Conservation (phyloP, 2,888 invertebrate genomes). For the Hybos culiciformis region DNA sequence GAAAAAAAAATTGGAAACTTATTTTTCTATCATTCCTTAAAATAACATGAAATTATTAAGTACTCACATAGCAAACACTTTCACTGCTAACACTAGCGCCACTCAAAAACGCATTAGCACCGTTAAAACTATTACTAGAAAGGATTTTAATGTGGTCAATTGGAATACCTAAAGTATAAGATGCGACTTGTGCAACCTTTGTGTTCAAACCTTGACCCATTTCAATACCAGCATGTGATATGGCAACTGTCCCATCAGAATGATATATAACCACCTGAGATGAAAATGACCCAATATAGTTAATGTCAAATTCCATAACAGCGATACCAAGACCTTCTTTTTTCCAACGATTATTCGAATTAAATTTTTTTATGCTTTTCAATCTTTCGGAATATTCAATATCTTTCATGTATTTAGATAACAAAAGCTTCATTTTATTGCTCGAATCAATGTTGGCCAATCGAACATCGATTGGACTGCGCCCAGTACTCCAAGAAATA, state of each 20-base stretch:
- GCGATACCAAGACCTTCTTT: conserved; percentile 59
- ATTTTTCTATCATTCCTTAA: not conserved
- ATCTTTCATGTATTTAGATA: conserved; percentile 38
- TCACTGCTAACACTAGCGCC: conserved; percentile 64
- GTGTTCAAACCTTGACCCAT: conserved; percentile 71
- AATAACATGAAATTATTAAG: conserved; percentile 1
- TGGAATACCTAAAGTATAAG: conserved; percentile 53
- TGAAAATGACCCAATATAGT: conserved; percentile 39
- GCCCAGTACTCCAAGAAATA: conserved; percentile 40
- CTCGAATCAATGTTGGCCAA: conserved; percentile 38
- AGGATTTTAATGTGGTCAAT: conserved; percentile 51
- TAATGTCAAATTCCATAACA: conserved; percentile 52
- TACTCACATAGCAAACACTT: conserved; percentile 40
- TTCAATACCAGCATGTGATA: conserved; percentile 60
- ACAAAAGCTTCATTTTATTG: conserved; percentile 36
- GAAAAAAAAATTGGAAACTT: not conserved
- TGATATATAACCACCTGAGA: conserved; percentile 54
- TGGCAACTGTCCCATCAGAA: conserved; percentile 54
- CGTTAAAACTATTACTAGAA: conserved; percentile 47
- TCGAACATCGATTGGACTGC: conserved; percentile 46
- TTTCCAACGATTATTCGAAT: conserved; percentile 62
- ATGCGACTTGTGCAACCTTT: conserved; percentile 61
- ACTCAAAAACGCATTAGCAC: conserved; percentile 52
- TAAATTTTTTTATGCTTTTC: conserved; percentile 43
- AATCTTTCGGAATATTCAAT: conserved; percentile 43